Evolutionary conservation across 2,113 vertebrate species (phyloP).

Genomic region (Todiramphus chloris): DNA sequence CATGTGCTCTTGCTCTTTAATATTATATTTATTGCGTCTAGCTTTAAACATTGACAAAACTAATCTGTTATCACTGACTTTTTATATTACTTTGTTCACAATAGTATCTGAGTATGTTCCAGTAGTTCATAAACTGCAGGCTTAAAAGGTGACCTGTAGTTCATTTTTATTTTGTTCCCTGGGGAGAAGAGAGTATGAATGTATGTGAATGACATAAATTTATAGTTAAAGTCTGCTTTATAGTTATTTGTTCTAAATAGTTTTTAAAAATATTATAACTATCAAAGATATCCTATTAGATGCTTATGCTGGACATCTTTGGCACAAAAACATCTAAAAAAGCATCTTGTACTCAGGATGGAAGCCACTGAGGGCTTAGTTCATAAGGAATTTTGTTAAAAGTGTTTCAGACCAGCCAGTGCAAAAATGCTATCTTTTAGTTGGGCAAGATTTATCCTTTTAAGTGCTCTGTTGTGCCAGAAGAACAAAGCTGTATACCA

Average conservation of each 20-base stretch:
- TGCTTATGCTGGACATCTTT: background rate
- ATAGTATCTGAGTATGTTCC: background rate
- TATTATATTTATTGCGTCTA: background rate
- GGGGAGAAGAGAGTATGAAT: background rate
- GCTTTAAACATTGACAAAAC: background rate
- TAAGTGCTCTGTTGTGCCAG: background rate
- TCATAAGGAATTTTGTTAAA: background rate
- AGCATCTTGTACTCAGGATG: background rate
- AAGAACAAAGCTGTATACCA: background rate
- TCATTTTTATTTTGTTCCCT: background rate
- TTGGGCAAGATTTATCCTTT: background rate
- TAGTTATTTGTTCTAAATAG: background rate
- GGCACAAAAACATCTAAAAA: background rate
- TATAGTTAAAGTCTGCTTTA: background rate
- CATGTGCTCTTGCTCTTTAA: background rate
- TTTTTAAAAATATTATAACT: background rate
- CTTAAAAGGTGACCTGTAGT: background rate
- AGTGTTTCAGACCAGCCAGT: background rate
- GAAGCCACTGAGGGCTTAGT: background rate
- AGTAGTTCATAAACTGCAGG: background rate
- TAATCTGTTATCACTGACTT: background rate
- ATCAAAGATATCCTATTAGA: background rate
- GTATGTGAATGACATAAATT: background rate
- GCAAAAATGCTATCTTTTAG: background rate
- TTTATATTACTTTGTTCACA: background rate